phyloP scores from a whole-genome alignment of 1,140 invertebrate genomes.

The Nymphalis io region DNA sequence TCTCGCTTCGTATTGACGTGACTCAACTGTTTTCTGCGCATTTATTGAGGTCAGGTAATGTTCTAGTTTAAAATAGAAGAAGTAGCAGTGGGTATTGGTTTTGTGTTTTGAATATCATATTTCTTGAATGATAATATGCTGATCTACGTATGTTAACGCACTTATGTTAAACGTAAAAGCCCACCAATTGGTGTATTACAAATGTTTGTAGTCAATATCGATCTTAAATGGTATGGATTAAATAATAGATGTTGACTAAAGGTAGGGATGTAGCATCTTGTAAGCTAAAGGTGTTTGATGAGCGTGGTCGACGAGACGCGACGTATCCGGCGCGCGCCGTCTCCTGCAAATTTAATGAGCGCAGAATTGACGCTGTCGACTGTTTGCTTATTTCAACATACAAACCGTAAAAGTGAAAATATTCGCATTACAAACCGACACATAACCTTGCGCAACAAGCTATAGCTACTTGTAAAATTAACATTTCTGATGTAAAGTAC shows the following conservation, averaged over 20 bases:
- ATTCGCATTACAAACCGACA: not conserved
- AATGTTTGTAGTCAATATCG: too few species aligned
- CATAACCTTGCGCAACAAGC: slow-evolving; percentile 19
- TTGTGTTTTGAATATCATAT: not conserved
- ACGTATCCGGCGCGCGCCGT: slow-evolving; percentile 20
- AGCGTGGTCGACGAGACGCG: slow-evolving; percentile 16
- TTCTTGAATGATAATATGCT: too few species aligned
- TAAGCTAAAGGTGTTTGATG: slow-evolving; percentile 6
- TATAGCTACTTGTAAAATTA: not conserved
- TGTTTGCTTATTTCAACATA: not conserved
- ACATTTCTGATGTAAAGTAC: not conserved
- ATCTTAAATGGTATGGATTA: too few species aligned
- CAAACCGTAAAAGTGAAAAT: slow-evolving; percentile 17
- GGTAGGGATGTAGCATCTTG: slow-evolving; percentile 6
- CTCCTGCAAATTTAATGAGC: slow-evolving; percentile 23
- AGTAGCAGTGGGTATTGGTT: not conserved
- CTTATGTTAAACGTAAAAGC: too few species aligned
- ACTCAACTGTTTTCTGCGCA: not conserved
- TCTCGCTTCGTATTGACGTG: not conserved
- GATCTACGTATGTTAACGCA: too few species aligned
- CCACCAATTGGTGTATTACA: too few species aligned
- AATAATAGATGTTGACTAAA: not conserved
- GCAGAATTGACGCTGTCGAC: not conserved
- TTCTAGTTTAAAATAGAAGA: not conserved
- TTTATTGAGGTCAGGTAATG: slow-evolving; percentile 11